Evolutionary conservation across 2,888 invertebrate genomes (phyloP), one percentile per base, ranked within the genome.

Genomic region (Tetropium fuscum): DNA sequence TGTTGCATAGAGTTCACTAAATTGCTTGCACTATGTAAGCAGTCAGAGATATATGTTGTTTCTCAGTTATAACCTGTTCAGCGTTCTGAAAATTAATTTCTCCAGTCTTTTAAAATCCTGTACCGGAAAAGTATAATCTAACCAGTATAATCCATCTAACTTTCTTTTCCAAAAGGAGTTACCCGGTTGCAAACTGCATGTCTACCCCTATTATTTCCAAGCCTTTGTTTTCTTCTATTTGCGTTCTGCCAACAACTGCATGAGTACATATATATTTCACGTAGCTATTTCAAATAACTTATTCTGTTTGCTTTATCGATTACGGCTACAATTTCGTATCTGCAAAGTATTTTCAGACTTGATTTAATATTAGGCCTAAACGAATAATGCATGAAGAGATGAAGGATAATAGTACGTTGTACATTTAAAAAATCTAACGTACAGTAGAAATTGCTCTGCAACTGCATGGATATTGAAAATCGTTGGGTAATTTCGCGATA

Each of bases 81-180:
- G n/a, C n/a, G n/a, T n/a, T n/a, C n/a, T n/a, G n/a, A n/a, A n/a
- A n/a, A n/a, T n/a, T n/a, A n/a, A n/a, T n/a, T 64, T 70, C 67
- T 67, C 64, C 64, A 59, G 62, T 66, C 65, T 65, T 70, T 72
- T 72, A 71, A 68, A 66, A 64, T 72, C 62, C 62, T 62, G 58
- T 63, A 66, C 66, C 66, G 68, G 70, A 68, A 62, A 69, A n/a
- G n/a, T n/a, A n/a, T n/a, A n/a, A n/a, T n/a, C n/a, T n/a, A n/a
- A n/a, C n/a, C n/a, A n/a, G n/a, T n/a, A n/a, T n/a, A n/a, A n/a
- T n/a, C n/a, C n/a, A n/a, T n/a, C n/a, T n/a, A n/a, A n/a, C 38
- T 40, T 55, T 48, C 48, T 55, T 53, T 36, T 69, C 66, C 66
- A 64, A 68, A 69, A 73, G 72, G 72, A 74, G 73, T 74, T 72